Percentiles rank a stretch among this genome's conserved stretches.
Conservation (phyloP, 2,797 vertebrate species). For the Sebastes baramenuke region DNA sequence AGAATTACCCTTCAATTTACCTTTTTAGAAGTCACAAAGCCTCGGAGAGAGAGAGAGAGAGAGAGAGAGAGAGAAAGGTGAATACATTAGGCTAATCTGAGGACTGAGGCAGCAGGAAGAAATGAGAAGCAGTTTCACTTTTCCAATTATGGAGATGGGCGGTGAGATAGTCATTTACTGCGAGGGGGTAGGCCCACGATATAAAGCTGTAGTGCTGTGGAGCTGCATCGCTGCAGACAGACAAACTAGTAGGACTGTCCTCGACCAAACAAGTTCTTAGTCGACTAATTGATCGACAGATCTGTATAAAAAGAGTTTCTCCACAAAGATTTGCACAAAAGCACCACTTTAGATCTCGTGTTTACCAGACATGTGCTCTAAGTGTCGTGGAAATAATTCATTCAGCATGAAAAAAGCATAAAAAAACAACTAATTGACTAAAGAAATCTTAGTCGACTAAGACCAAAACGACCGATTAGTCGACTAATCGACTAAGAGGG, state of each 20-base stretch:
- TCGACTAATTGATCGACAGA: no score
- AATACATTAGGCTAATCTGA: slow-evolving; percentile 55
- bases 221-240: not conserved
- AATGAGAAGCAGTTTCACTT: slow-evolving; percentile 30
- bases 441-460: not conserved
- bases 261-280: no score
- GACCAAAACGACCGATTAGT: not conserved
- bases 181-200: not conserved
- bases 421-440: not conserved
- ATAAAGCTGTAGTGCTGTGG: not conserved
- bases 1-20: slow-evolving; percentile 45
- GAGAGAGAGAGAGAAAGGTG: slow-evolving; percentile 25
- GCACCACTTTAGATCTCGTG: no score
- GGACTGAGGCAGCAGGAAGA: slow-evolving; percentile 9
- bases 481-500: not conserved
- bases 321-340: no score
- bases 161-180: slow-evolving; percentile 15
- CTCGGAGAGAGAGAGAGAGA: slow-evolving; percentile 12
- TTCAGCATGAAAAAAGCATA: not conserved
- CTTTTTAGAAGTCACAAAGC: slow-evolving; percentile 33
- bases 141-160: slow-evolving; percentile 14
- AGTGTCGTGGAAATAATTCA: not conserved
- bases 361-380: not conserved
- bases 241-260: not conserved
- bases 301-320: no score